A percentile compares a stretch with the other conserved stretches of the same genome.
phyloP scores from a whole-genome alignment of 53 echinoderm and acorn worm species.

The Henricia sp. region DNA sequence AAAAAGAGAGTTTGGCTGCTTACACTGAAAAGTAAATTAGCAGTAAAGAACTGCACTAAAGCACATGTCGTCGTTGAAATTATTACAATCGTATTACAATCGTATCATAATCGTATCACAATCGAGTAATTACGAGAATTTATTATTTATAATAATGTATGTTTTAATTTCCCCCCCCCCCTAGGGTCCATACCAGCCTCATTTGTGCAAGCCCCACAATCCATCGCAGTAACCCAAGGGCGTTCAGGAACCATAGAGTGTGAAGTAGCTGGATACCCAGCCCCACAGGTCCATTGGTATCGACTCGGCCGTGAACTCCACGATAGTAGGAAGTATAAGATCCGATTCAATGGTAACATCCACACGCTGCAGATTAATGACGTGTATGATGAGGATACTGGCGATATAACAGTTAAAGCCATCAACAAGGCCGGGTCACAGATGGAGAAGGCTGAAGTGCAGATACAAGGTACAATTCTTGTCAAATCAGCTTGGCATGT shows the following conservation, averaged over 20 bases:
- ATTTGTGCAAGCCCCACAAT: conserved; percentile 70
- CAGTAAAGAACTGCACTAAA: no score
- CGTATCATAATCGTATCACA: no score
- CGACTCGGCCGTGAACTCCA: conserved; percentile 87
- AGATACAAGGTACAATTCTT: conserved; percentile 73
- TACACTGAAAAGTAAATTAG: no score
- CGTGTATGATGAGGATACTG: conserved; percentile 91
- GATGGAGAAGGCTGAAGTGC: conserved; percentile 67
- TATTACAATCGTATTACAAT: no score
- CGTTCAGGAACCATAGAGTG: conserved; percentile 75
- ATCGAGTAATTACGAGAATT: no score
- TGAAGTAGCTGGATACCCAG: conserved; percentile 87
- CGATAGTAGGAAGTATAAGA: conserved; percentile 83
- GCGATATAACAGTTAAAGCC: conserved; percentile 85
- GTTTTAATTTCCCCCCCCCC: no score
- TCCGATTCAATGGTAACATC: conserved; percentile 80
- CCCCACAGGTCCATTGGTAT: conserved; percentile 90
- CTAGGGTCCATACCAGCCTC: conserved; percentile 83
- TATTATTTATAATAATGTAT: no score
- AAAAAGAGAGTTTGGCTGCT: no score
- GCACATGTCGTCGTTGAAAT: no score
- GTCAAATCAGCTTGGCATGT: no score
- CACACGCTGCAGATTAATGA: conserved; percentile 87
- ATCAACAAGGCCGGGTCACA: conserved; percentile 83
- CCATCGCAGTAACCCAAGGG: conserved; percentile 76